These are phyloP conservation scores for Plagiodera versicolora DNA, from an alignment of 2,888 invertebrate species.

Conservation along the genomic window DNA sequence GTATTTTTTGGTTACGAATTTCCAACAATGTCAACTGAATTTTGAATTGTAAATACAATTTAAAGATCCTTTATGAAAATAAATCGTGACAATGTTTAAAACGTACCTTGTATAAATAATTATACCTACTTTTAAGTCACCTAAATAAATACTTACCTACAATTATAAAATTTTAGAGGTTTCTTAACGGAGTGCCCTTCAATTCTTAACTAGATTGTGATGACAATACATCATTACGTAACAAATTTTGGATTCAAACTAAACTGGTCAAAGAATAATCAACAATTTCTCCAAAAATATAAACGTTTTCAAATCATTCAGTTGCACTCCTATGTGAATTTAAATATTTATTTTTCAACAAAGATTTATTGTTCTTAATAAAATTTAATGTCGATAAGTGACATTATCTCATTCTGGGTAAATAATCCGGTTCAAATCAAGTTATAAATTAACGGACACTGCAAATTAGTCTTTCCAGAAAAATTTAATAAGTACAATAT, in stretches of 20 bases:
- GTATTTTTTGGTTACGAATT: neutral
- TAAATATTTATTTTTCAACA: too few relatives aligned
- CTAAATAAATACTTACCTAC: slow-evolving; percentile 36
- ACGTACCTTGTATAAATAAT: slow-evolving; percentile 13
- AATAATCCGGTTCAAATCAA: neutral
- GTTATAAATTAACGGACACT: slow-evolving; percentile 9
- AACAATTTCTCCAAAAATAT: too few relatives aligned
- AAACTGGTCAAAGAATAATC: too few relatives aligned
- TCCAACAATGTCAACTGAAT: neutral
- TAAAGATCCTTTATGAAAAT: too few relatives aligned
- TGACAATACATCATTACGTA: too few relatives aligned
- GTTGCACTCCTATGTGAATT: too few relatives aligned
- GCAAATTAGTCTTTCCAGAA: slow-evolving; percentile 18
- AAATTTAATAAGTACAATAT: slow-evolving; percentile 31
- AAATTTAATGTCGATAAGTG: too few relatives aligned
- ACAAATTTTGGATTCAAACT: too few relatives aligned
- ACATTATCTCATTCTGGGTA: too few relatives aligned
- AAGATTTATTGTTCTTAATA: too few relatives aligned
- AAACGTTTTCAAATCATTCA: too few relatives aligned
- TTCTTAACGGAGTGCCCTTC: neutral
- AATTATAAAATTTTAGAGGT: neutral
- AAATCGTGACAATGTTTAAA: neutral
- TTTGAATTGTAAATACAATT: too few relatives aligned
- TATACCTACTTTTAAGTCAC: slow-evolving; percentile 33
- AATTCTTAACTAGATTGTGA: neutral